Conservation (phyloP, 1,140 invertebrate species). For the Anthonomus grandis region DNA sequence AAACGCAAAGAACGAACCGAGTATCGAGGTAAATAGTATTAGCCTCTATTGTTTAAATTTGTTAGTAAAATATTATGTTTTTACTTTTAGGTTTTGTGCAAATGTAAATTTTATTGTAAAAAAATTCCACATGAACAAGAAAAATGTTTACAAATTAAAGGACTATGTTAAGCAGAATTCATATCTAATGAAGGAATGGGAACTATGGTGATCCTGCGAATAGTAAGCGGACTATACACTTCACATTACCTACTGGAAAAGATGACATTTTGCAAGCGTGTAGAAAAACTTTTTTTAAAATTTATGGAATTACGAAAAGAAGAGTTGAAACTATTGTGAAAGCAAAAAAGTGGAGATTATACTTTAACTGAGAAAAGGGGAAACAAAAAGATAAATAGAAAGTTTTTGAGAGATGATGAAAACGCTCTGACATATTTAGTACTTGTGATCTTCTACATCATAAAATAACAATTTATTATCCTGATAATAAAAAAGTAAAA, state of each 20-base stretch:
- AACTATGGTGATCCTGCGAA: slow-evolving; percentile 2
- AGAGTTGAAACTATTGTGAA: slow-evolving; percentile 5
- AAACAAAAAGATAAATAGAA: neutral
- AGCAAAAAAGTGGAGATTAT: slow-evolving; percentile 2
- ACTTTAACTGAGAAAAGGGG: slow-evolving; percentile 1
- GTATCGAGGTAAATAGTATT: neutral
- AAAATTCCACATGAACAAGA: neutral
- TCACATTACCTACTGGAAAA: neutral
- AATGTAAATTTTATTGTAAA: slow-evolving; percentile 1
- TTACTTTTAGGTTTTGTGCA: slow-evolving; percentile 3
- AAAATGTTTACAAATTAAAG: slow-evolving; percentile 4
- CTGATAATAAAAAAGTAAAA: slow-evolving; percentile 9
- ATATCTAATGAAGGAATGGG: neutral
- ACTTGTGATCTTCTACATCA: neutral
- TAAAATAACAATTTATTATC: neutral
- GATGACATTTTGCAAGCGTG: slow-evolving; percentile 5
- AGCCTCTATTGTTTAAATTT: neutral
- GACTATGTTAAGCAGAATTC: neutral
- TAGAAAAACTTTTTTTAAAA: slow-evolving; percentile 12
- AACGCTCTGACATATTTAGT: slow-evolving; percentile 8
- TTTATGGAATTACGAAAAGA: slow-evolving; percentile 3
- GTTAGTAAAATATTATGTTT: neutral
- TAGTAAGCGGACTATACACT: neutral
- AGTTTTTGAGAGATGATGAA: neutral
- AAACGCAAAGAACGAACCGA: neutral